These are phyloP conservation scores for Caenorhabditis inopinata DNA, from an alignment of 1,140 invertebrate species.

Conservation along the genomic window DNA sequence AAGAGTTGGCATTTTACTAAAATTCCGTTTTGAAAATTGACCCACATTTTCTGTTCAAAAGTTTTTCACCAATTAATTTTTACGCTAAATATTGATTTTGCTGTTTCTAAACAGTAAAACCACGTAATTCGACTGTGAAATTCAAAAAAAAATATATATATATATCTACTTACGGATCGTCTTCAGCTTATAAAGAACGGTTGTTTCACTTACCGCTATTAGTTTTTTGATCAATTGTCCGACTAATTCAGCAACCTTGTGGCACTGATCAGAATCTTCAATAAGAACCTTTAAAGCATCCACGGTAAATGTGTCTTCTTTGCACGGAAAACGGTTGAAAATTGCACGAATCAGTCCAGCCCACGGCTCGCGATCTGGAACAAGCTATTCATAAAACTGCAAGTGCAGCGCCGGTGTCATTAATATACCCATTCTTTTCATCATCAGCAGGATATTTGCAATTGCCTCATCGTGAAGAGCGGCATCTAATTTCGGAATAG, in stretches of 20 bases:
- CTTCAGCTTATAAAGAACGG: no score
- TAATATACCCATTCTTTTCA: slow-evolving; percentile 32
- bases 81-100: no score
- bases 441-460: slow-evolving; percentile 25
- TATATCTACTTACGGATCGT: no score
- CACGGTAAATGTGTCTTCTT: slow-evolving; percentile 26
- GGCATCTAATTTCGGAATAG: not conserved
- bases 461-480: not conserved
- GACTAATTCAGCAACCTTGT: slow-evolving; percentile 23
- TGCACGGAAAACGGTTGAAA: not conserved
- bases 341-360: not conserved
- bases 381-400: no score
- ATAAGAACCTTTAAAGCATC: slow-evolving; percentile 36
- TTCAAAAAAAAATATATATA: no score
- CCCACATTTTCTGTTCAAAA: no score
- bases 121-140: no score
- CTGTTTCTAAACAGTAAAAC: no score
- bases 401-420: no score
- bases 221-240: not conserved
- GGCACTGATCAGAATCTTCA: slow-evolving; percentile 17
- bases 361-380: slow-evolving; percentile 25
- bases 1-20: no score
- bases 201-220: not conserved
- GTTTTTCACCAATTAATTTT: no score
- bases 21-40: no score